phyloP scores from a whole-genome alignment of 1,140 invertebrate genomes.

The Anoplophora glabripennis region DNA sequence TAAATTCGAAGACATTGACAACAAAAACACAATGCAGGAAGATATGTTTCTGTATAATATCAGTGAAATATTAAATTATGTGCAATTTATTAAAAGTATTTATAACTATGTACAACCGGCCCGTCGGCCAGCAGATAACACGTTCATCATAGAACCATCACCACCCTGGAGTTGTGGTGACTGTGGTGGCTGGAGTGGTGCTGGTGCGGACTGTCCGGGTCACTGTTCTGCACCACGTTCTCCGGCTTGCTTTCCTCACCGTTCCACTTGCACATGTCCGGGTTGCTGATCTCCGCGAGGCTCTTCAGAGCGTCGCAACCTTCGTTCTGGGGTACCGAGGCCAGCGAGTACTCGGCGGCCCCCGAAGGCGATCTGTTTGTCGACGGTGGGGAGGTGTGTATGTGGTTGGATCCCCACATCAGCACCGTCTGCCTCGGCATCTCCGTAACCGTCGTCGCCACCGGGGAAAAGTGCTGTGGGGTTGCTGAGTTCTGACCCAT shows the following conservation, averaged over 20 bases:
- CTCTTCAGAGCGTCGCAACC: constrained; percentile 57
- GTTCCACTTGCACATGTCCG: constrained; percentile 46
- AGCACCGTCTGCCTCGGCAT: constrained; percentile 78
- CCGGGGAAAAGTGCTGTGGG: constrained; percentile 52
- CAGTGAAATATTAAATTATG: constrained; percentile 25
- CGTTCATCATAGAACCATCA: constrained; percentile 51
- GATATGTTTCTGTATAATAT: constrained; percentile 38
- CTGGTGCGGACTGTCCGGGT: constrained; percentile 44
- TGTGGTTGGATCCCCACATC: constrained; percentile 70
- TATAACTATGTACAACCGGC: constrained; percentile 39
- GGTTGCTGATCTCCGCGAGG: constrained; percentile 56
- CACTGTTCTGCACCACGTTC: constrained; percentile 33
- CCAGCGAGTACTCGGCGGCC: constrained; percentile 45
- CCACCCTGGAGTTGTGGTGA: constrained; percentile 47
- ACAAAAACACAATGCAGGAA: constrained; percentile 40
- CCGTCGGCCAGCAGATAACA: constrained; percentile 28
- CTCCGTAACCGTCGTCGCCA: constrained; percentile 32
- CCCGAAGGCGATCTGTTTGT: constrained; percentile 51
- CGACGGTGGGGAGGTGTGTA: constrained; percentile 44
- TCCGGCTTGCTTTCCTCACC: constrained; percentile 38
- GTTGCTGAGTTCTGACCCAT: constrained; percentile 49
- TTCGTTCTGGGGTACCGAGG: constrained; percentile 38
- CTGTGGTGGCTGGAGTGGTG: constrained; percentile 46
- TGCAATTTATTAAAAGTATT: constrained; percentile 24
- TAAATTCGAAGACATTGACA: constrained; percentile 43